These are phyloP conservation scores for Menidia menidia DNA, from an alignment of 2,797 vertebrate genomes.

Conservation along the genomic window DNA sequence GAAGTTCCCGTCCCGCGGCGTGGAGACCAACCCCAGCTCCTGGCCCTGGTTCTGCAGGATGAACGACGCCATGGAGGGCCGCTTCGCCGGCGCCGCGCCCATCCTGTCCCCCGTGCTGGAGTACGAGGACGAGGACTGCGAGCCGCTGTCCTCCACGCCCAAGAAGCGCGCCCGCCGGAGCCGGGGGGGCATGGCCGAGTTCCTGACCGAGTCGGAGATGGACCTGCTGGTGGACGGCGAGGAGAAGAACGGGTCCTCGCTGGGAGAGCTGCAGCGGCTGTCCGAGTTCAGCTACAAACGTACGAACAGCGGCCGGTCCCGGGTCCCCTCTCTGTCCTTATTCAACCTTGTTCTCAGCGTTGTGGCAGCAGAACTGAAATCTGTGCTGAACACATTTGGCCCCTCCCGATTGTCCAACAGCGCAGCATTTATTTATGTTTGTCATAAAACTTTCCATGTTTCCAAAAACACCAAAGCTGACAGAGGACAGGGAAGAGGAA, in stretches of 20 bases:
- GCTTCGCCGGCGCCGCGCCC: conserved; percentile 60
- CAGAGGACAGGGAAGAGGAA: no score
- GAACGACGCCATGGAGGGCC: conserved; percentile 82
- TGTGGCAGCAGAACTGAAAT: no score
- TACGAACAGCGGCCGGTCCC: conserved; percentile 31
- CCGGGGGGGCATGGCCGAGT: conserved; percentile 74
- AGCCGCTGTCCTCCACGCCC: conserved; percentile 61
- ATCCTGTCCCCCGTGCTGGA: conserved; percentile 75
- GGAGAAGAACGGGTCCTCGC: conserved; percentile 64
- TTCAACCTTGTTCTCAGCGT: no score
- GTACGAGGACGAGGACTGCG: conserved; percentile 76
- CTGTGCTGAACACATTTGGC: no score
- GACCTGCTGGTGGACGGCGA: conserved; percentile 74
- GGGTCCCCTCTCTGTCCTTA: background rate
- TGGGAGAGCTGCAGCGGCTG: conserved; percentile 68
- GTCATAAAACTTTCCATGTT: no score
- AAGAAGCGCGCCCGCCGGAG: conserved; percentile 70
- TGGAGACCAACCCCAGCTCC: conserved; percentile 76
- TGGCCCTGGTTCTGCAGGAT: conserved; percentile 85
- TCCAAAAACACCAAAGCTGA: no score
- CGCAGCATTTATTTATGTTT: no score
- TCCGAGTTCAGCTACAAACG: conserved; percentile 74
- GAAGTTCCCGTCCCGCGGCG: conserved; percentile 78
- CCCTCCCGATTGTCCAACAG: no score
- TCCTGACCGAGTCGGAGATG: conserved; percentile 79